Percentiles rank a stretch among this genome's conserved stretches.
Evolutionary conservation across 2,113 vertebrate species (phyloP).

Genomic region (Pygoscelis antarcticus): DNA sequence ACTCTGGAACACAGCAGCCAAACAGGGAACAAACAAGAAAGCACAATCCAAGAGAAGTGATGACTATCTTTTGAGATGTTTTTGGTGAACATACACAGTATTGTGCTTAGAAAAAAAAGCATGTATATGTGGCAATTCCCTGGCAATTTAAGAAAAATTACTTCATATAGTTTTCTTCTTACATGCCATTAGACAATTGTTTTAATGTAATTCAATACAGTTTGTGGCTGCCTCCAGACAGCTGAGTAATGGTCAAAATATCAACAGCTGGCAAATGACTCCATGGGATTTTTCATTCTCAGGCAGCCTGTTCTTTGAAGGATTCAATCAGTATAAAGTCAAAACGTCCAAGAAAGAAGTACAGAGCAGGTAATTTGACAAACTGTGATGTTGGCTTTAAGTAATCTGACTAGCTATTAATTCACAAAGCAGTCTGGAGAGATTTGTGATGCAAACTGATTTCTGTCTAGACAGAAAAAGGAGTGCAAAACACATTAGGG

Average conservation of each 20-base stretch:
- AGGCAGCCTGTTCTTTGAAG: constrained; percentile 63
- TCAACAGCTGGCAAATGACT: constrained; percentile 74
- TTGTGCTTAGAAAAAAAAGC: background rate
- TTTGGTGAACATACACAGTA: background rate
- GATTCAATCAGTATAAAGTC: constrained; percentile 64
- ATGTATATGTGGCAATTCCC: background rate
- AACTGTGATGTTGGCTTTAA: constrained; percentile 70
- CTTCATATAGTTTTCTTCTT: constrained; percentile 61
- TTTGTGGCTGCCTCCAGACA: constrained; percentile 76
- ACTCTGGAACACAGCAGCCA: background rate
- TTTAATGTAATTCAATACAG: constrained; percentile 65
- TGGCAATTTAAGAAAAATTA: constrained; percentile 32
- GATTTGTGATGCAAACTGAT: constrained; percentile 72
- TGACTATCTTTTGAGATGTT: background rate
- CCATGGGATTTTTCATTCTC: constrained; percentile 22
- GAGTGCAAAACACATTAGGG: constrained; percentile 77
- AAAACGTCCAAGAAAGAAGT: constrained; percentile 63
- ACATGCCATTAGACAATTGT: constrained; percentile 51
- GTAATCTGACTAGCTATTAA: constrained; percentile 73
- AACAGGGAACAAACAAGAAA: background rate
- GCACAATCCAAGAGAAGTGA: background rate
- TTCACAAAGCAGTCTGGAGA: constrained; percentile 74
- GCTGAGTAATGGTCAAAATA: constrained; percentile 75
- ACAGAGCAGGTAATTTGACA: constrained; percentile 73
- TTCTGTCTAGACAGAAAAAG: constrained; percentile 81